Conservation (phyloP, 2,797 vertebrate genomes). For the Cuculus canorus region DNA sequence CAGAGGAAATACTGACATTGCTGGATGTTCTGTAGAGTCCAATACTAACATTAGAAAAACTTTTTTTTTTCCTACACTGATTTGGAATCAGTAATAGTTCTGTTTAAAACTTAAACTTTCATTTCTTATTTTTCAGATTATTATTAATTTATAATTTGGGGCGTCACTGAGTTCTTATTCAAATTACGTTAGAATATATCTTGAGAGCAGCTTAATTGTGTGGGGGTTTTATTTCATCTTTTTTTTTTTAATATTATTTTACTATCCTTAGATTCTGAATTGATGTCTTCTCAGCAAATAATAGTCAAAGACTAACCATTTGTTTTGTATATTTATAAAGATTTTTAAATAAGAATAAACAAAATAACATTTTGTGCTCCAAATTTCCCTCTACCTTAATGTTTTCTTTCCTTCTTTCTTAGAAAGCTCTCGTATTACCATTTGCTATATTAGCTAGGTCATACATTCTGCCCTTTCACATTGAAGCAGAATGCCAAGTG, state of each 20-base stretch:
- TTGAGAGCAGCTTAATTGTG: neutral
- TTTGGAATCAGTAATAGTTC: neutral
- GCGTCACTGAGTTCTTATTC: neutral
- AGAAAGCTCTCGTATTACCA: neutral
- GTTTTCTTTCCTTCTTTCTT: neutral
- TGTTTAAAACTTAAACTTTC: rapidly evolving
- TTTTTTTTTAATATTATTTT: neutral
- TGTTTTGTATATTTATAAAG: neutral
- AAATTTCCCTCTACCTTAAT: neutral
- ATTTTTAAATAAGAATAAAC: neutral
- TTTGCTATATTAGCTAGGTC: neutral
- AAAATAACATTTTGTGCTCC: neutral
- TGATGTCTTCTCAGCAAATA: neutral
- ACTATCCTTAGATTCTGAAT: neutral
- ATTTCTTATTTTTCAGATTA: neutral
- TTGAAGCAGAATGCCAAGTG: conserved; percentile 38
- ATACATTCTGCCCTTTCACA: conserved; percentile 30
- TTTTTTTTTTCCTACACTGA: neutral
- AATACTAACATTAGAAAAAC: rapidly evolving
- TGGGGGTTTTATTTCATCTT: rapidly evolving
- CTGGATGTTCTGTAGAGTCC: neutral
- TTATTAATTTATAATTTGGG: neutral
- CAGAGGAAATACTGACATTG: neutral
- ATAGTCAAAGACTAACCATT: neutral
- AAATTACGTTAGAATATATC: neutral